Conservation (phyloP, 2,888 invertebrate genomes). For the Rhynchonema sp. region DNA sequence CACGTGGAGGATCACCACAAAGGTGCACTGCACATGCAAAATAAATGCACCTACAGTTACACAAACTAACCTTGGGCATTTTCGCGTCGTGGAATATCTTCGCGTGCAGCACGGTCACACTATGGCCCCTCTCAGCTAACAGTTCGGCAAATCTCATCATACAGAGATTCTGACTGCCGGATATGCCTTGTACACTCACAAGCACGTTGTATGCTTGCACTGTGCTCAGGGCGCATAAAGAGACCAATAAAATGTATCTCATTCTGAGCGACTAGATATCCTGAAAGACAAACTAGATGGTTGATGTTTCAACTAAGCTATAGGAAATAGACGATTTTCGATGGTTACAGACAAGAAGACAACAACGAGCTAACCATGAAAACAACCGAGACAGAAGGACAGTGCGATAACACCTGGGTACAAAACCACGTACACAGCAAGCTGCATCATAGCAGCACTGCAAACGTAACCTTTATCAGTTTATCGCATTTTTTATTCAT, state of each 20-base stretch:
- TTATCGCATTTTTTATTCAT: no score
- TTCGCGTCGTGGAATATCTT: neutral
- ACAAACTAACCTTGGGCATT: neutral
- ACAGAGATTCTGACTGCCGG: conserved; percentile 6
- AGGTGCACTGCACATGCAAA: no score
- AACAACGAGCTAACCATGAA: neutral
- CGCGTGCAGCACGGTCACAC: conserved; percentile 2
- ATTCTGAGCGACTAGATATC: no score
- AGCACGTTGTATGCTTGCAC: conserved; percentile 6
- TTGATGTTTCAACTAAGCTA: no score
- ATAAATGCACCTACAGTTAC: no score
- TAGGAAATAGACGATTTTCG: neutral
- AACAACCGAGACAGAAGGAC: neutral
- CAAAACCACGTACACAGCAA: neutral
- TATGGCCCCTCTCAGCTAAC: conserved; percentile 3
- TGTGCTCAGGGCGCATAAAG: neutral
- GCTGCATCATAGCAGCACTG: no score
- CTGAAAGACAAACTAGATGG: no score
- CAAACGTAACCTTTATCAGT: no score
- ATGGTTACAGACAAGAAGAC: neutral
- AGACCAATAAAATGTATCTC: neutral
- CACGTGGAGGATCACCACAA: no score
- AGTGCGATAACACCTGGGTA: neutral
- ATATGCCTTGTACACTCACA: conserved; percentile 3
- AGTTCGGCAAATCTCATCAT: conserved; percentile 6